phyloP scores from a whole-genome alignment of 2,797 vertebrate species.

The Otolemur crassicaudatus region DNA sequence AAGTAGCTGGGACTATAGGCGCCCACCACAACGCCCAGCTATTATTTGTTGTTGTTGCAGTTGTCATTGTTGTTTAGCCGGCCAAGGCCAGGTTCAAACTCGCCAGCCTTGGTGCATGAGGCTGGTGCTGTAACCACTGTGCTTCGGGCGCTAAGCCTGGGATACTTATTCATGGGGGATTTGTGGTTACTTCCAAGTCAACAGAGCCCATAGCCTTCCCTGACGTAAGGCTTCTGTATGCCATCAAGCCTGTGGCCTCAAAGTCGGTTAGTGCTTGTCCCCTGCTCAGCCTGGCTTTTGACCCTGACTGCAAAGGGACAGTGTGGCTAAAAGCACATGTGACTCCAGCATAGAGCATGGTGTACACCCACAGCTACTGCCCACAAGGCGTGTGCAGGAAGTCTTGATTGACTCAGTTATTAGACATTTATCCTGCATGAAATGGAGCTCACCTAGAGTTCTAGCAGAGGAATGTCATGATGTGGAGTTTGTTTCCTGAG shows the following conservation, averaged over 20 bases:
- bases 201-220: not conserved
- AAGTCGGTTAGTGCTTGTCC: not conserved
- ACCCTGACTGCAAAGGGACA: not conserved
- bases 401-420: not conserved
- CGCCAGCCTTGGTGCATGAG: too few relatives aligned
- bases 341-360: not conserved
- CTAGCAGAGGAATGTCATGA: not conserved
- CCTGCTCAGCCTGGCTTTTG: not conserved
- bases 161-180: not conserved
- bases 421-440: not conserved
- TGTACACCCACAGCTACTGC: not conserved
- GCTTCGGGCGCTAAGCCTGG: not conserved
- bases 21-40: too few relatives aligned
- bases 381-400: not conserved
- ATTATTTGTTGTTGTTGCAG: too few relatives aligned
- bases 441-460: not conserved
- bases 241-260: not conserved
- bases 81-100: too few relatives aligned
- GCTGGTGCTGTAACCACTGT: too few relatives aligned
- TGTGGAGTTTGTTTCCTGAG: not conserved
- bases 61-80: too few relatives aligned
- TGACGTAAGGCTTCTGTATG: not conserved
- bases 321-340: not conserved
- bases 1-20: too few relatives aligned
- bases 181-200: not conserved